These are phyloP conservation scores for Aviceda subcristata DNA, from an alignment of 2,113 vertebrate genomes.

Conservation along the genomic window DNA sequence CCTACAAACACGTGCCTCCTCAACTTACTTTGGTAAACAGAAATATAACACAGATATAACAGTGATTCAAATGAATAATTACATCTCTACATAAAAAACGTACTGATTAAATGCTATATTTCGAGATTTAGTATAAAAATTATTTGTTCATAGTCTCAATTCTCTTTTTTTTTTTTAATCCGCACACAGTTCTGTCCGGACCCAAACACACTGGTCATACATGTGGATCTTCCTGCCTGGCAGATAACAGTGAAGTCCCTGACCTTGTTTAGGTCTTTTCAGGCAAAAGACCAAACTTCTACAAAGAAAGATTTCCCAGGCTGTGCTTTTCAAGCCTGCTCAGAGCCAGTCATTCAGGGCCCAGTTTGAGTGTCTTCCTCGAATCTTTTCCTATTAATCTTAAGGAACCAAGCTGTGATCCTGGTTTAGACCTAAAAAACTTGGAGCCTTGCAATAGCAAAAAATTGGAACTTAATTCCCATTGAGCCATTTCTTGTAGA, in stretches of 20 bases:
- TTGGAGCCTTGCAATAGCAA: not conserved
- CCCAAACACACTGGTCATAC: not conserved
- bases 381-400: not conserved
- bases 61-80: not conserved
- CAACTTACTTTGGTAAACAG: not conserved
- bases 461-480: constrained; percentile 58
- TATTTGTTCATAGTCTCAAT: not conserved
- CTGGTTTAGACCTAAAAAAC: constrained; percentile 38
- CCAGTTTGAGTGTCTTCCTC: constrained; percentile 5
- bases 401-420: constrained; percentile 21
- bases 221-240: not conserved
- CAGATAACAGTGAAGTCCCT: not conserved
- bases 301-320: constrained; percentile 29
- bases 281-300: not conserved
- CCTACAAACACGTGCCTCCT: not conserved
- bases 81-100: not conserved
- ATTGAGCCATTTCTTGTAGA: constrained; percentile 64
- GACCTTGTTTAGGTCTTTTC: not conserved
- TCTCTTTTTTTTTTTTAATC: not conserved
- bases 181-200: not conserved
- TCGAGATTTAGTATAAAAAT: not conserved
- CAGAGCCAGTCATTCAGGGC: not conserved
- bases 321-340: constrained; percentile 66
- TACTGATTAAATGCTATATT: not conserved
- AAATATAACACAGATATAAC: not conserved